A percentile compares a stretch with the other conserved stretches of the same genome.
Conservation (phyloP, 35 echinoderm and acorn worm species). For the Diadema setosum region DNA sequence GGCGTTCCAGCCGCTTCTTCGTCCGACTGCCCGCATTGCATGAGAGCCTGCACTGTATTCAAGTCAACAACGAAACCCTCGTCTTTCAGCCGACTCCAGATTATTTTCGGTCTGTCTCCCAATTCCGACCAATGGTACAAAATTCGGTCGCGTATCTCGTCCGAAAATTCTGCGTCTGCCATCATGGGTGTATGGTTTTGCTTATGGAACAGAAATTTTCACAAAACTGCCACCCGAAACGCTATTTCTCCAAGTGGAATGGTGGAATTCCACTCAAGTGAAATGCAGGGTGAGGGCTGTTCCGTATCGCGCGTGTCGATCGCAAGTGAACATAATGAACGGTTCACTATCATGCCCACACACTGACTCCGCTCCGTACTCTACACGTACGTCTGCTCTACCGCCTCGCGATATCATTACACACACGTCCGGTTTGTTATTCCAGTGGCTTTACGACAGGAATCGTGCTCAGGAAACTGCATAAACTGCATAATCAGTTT, state of each 20-base stretch:
- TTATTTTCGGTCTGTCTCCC: background rate
- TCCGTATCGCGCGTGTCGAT: background rate
- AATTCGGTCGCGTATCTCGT: constrained; percentile 15
- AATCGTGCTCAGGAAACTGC: too few species aligned
- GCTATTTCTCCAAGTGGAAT: background rate
- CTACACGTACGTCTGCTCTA: too few species aligned
- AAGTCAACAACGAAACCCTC: constrained; percentile 17
- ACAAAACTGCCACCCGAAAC: background rate
- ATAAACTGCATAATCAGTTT: too few species aligned
- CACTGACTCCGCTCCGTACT: too few species aligned
- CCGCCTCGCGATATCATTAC: too few species aligned
- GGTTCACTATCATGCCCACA: too few species aligned
- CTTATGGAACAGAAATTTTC: constrained; percentile 3
- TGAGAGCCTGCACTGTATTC: background rate
- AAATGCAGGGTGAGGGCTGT: background rate
- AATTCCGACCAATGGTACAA: background rate
- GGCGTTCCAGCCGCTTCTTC: background rate
- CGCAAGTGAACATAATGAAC: background rate
- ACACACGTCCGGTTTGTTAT: too few species aligned
- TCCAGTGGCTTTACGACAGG: too few species aligned
- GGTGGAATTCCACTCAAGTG: background rate
- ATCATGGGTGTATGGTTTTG: background rate
- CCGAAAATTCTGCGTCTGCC: constrained; percentile 1
- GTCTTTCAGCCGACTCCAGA: background rate
- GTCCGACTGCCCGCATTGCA: background rate